phyloP scores from a whole-genome alignment of 2,888 invertebrate genomes.

The Rhagonycha fulva region DNA sequence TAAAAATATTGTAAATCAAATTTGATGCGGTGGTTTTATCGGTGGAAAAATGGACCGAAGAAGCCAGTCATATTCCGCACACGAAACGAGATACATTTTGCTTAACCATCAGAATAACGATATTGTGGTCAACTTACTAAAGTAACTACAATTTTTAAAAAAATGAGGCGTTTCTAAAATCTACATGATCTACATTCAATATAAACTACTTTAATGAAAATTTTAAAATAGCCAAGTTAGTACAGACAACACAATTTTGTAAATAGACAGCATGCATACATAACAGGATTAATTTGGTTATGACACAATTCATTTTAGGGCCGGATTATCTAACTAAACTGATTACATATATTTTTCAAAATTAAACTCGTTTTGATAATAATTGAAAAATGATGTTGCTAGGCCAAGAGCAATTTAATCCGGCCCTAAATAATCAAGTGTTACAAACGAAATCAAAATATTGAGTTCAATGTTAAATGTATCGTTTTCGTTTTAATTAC shows the following conservation, averaged over 20 bases:
- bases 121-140: not conserved
- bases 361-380: no score
- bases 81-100: not conserved
- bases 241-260: not conserved
- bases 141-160: not conserved
- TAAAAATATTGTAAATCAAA: not conserved
- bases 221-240: not conserved
- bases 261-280: not conserved
- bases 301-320: not conserved
- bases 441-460: not conserved
- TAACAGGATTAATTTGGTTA: not conserved
- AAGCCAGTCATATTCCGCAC: not conserved
- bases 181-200: not conserved
- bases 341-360: not conserved
- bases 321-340: not conserved
- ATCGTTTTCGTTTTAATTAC: not conserved
- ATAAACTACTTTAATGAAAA: not conserved
- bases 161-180: not conserved
- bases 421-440: not conserved
- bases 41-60: not conserved
- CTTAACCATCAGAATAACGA: not conserved
- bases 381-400: no score
- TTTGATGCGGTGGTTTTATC: no score
- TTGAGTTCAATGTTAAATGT: not conserved
- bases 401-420: not conserved